Evolutionary conservation across 2,113 vertebrate species (phyloP), one percentile per base, ranked within the genome.

Genomic region (Aspidoscelis tigris): DNA sequence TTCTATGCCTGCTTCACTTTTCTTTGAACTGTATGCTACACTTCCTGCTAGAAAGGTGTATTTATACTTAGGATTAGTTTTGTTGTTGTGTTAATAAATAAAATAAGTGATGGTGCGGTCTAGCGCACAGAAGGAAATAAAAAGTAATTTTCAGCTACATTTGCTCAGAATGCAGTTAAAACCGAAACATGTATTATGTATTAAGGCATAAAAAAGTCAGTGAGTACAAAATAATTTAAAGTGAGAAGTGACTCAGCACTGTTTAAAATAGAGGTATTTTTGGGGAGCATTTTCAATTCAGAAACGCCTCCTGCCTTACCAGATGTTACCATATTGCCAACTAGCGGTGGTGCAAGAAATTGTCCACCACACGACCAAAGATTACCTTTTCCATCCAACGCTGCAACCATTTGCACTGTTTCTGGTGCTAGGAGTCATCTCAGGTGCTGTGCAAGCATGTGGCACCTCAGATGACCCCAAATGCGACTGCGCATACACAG

Each of bases 131-230:
- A 84, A 66, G 69, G 21, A 85, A 74, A 91, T 88, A 88, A 61
- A 61, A 61, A 61, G 78, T 93, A 70, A 91, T 94, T 94, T 95
- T 93, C 90, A 94, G 87, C 89, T 93, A 88, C 88, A 88, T 92
- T 93, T 94, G 78, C 89, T 92, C 87, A 80, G 86, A 87, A 81
- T 93, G 76, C 84, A 89, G n/a, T 89, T 91, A 94, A 84, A 90
- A 90, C 81, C 82, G 87, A 88, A 91, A 88, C 69, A 89, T 80
- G 84, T 85, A 80, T 88, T 92, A 88, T 86, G 78, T 88, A 89
- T 89, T 82, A 86, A 65, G 86, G 80, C 76, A 43, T 85, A 81
- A 90, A 89, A 94, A 89, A 88, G 85, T 80, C 84, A 87, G 26
- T 83, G 85, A 90, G 75, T 87, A 89, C 88, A 87, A 91, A 88